Percentiles rank a stretch among this genome's conserved stretches.
Conservation (phyloP, 2,797 vertebrate genomes). For the Netta rufina region DNA sequence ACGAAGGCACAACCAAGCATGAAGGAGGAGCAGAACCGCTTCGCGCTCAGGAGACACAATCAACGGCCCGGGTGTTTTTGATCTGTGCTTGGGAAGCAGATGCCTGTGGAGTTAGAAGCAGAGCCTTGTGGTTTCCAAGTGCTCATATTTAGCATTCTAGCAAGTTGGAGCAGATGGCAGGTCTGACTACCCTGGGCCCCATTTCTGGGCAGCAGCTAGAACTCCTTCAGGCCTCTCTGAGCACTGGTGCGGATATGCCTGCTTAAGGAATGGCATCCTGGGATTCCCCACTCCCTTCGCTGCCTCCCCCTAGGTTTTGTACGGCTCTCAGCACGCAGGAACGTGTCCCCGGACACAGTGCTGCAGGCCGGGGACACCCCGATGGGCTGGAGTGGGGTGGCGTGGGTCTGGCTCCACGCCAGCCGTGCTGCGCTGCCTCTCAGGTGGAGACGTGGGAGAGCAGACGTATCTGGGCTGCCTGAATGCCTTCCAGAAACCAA, state of each 20-base stretch:
- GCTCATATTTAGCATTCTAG: conserved; percentile 9
- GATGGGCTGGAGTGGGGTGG: neutral
- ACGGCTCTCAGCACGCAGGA: neutral
- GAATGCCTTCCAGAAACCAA: conserved; percentile 12
- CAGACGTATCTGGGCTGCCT: neutral
- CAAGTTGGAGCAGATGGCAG: conserved; percentile 2
- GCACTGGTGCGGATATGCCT: neutral
- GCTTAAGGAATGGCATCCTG: conserved; percentile 39
- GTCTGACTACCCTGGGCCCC: neutral
- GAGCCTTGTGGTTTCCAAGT: conserved; percentile 29
- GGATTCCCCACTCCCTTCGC: neutral
- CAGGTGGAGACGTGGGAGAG: neutral
- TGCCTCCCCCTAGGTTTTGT: neutral
- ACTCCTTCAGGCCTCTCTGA: neutral
- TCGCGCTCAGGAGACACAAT: neutral
- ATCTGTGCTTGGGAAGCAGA: neutral
- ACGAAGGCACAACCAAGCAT: neutral
- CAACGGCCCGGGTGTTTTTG: neutral
- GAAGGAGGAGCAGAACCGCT: neutral
- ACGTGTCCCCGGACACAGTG: rapidly evolving
- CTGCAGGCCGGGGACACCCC: neutral
- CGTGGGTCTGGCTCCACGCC: neutral
- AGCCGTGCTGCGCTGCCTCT: neutral
- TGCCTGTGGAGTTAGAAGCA: conserved; percentile 13
- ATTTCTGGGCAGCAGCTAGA: neutral